Conservation (phyloP, 2,113 vertebrate species). For the Puffinus mauretanicus region DNA sequence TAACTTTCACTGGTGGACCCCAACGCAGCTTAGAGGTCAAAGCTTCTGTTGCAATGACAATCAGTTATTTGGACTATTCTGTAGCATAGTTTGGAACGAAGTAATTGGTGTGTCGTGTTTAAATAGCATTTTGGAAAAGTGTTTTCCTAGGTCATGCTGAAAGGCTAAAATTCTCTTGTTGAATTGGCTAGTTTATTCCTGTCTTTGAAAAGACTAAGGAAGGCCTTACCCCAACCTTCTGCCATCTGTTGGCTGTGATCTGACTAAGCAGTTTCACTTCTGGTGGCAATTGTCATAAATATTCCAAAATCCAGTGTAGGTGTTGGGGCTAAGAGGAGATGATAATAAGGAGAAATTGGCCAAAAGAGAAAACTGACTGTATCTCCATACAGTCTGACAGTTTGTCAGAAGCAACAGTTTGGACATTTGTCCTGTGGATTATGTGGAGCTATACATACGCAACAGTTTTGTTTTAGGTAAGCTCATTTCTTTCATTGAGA, state of each 20-base stretch:
- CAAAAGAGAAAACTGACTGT: background rate
- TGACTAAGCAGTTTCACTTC: background rate
- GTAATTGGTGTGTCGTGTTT: background rate
- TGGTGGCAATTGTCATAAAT: background rate
- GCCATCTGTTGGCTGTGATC: background rate
- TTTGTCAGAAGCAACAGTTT: background rate
- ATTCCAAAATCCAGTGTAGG: background rate
- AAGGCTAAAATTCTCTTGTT: background rate
- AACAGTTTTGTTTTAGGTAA: background rate
- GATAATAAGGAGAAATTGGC: background rate
- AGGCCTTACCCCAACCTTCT: background rate
- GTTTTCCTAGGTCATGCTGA: background rate
- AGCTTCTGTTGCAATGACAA: background rate
- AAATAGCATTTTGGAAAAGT: background rate
- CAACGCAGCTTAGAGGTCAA: background rate
- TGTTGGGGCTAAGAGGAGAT: background rate
- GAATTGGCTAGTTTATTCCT: background rate
- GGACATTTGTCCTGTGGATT: background rate
- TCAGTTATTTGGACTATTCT: background rate
- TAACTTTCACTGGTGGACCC: background rate
- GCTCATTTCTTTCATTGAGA: background rate
- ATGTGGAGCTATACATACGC: background rate
- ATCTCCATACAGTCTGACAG: background rate
- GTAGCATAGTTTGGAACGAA: background rate
- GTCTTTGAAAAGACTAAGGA: background rate